Conservation (phyloP, 2,888 invertebrate species). For the Tenthredo livida region DNA sequence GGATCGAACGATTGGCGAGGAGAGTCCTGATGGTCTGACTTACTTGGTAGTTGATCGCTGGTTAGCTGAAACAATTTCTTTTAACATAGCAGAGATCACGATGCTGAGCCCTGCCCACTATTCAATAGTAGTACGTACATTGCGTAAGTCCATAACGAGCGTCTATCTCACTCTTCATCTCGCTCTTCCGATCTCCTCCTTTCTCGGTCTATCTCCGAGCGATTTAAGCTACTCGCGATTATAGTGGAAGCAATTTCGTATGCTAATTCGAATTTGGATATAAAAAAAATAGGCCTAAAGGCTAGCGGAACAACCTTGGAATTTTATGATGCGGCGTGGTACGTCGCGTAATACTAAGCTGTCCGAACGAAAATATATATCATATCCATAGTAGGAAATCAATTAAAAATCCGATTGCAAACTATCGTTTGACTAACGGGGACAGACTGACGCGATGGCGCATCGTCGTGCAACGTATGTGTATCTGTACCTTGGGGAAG, state of each 20-base stretch:
- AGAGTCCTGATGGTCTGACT: constrained; percentile 13
- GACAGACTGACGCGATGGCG: constrained; percentile 11
- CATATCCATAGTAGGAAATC: neutral
- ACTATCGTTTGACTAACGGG: constrained; percentile 13
- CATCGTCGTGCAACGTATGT: neutral
- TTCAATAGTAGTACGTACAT: constrained; percentile 23
- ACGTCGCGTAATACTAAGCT: constrained; percentile 26
- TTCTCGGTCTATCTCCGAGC: constrained; percentile 37
- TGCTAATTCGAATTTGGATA: constrained; percentile 36
- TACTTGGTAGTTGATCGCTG: constrained; percentile 5
- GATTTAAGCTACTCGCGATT: constrained; percentile 48
- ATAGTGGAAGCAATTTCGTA: constrained; percentile 45
- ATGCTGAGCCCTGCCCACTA: constrained; percentile 35
- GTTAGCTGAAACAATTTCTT: constrained; percentile 44
- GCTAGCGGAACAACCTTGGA: constrained; percentile 50
- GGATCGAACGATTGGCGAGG: constrained; percentile 3
- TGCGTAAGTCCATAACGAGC: constrained; percentile 35
- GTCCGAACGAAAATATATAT: constrained; percentile 30
- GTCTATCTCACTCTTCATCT: constrained; percentile 26
- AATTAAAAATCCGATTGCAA: constrained; percentile 20
- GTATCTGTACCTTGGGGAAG: neutral
- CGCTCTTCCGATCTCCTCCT: constrained; percentile 46
- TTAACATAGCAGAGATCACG: constrained; percentile 18
- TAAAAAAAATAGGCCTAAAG: constrained; percentile 25
- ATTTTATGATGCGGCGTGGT: constrained; percentile 45